These are phyloP conservation scores for Drosophila mimica DNA, from an alignment of 2,888 invertebrate species.

Conservation along the genomic window DNA sequence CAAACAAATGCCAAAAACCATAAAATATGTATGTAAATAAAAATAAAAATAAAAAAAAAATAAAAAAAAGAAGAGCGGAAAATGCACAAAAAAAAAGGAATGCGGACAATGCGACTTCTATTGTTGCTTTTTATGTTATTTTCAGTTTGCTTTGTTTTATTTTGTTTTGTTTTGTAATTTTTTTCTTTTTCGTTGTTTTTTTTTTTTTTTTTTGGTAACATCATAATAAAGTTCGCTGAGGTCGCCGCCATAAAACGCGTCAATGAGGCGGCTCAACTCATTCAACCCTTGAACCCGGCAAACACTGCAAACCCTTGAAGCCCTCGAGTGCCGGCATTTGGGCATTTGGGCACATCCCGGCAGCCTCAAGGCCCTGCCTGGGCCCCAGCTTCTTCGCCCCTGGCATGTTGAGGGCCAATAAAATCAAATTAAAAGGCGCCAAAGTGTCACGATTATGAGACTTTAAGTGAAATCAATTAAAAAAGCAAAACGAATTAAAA, in stretches of 20 bases:
- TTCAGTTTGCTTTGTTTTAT: conserved; percentile 25
- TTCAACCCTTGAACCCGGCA: conserved; percentile 28
- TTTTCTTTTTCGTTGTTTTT: conserved; percentile 20
- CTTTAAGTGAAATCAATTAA: conserved; percentile 81
- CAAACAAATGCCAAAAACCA: conserved; percentile 45
- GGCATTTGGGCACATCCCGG: neutral
- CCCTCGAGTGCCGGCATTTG: neutral
- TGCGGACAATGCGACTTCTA: conserved; percentile 48
- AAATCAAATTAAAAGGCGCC: conserved; percentile 82
- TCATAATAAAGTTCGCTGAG: conserved; percentile 71
- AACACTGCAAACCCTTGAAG: neutral
- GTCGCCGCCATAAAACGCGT: conserved; percentile 70
- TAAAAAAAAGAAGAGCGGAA: conserved; percentile 11
- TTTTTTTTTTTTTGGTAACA: conserved; percentile 37
- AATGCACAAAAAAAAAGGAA: conserved; percentile 31
- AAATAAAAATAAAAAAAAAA: conserved; percentile 8
- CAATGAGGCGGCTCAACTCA: conserved; percentile 72
- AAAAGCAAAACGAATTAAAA: conserved; percentile 31
- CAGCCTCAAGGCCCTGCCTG: neutral
- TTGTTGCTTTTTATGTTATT: conserved; percentile 21
- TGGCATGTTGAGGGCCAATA: conserved; percentile 72
- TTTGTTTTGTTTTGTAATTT: neutral
- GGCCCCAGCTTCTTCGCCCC: conserved; percentile 8
- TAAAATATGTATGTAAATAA: conserved; percentile 47
- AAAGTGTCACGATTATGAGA: conserved; percentile 80